Percentiles rank a stretch among this genome's conserved stretches.
Evolutionary conservation across 2,888 invertebrate genomes (phyloP).

Genomic region (Melangyna quadrimaculata): DNA sequence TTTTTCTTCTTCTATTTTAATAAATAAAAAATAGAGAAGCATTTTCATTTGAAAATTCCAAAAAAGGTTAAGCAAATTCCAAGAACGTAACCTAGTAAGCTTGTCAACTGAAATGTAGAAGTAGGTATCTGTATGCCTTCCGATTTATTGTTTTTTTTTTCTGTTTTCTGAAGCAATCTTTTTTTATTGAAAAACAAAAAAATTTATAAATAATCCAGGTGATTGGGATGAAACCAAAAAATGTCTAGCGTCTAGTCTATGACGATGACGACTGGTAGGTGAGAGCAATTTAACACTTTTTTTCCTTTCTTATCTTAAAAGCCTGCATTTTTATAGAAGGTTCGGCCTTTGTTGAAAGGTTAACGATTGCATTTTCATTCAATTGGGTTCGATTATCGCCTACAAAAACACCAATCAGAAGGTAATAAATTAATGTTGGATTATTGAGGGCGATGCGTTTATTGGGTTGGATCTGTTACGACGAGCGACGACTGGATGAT

Average conservation of each 20-base stretch:
- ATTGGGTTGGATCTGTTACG: not conserved
- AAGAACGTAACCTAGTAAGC: conserved; percentile 26
- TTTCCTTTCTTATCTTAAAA: conserved; percentile 15
- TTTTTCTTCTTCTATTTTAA: not conserved
- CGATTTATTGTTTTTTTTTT: not conserved
- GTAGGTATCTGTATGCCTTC: conserved; percentile 10
- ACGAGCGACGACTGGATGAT: not conserved
- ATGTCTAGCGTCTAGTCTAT: not conserved
- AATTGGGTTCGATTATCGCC: conserved; percentile 52
- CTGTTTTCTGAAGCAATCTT: not conserved
- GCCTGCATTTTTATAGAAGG: conserved; percentile 14
- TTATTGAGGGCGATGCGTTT: conserved; percentile 31
- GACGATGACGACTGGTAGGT: not conserved
- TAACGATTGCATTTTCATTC: conserved; percentile 56
- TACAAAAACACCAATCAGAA: conserved; percentile 50
- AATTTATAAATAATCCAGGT: not conserved
- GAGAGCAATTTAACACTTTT: conserved; percentile 31
- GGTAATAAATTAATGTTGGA: conserved; percentile 45
- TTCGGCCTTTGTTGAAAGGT: conserved; percentile 40
- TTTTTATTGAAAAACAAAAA: not conserved
- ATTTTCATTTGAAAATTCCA: not conserved
- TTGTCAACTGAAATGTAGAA: conserved; percentile 6
- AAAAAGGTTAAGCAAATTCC: conserved; percentile 25
- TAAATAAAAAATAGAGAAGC: not conserved
- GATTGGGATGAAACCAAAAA: not conserved